Base-by-base conservation (phyloP, 1,140 invertebrate species). In the Caenorhabditis latens region DNA sequence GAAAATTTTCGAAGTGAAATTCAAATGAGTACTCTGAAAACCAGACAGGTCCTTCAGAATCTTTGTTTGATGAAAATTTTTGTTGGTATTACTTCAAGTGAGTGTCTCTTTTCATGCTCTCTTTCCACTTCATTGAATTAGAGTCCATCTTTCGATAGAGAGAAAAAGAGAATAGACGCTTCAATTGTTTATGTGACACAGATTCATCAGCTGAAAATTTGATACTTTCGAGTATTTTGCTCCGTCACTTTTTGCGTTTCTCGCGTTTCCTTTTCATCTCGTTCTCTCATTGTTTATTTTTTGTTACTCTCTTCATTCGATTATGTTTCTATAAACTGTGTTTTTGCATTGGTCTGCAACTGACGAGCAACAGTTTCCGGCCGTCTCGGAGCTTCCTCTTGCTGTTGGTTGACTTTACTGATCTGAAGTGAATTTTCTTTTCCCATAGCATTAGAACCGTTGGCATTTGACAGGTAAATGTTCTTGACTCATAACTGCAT, bases 161-260 rank as follows among this genome's bases (percentile, higher is more conserved):
- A 40, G n/a, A 53, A 53, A 53, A 16, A 53, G n/a, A 32, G 43
- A 46, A 43, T 21, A 40, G 43, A n/a, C 43, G 4, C n/a, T 46
- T 21, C 63, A 65, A 79, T 79, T 79, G 71, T 50, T 50, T 50
- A 79, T 50, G 42, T 67, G 40, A 8, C 71, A 79, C 43, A 79
- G 71, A 79, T 50, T 79, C 46, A 21, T n/a, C 46, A 21, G 11
- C 71, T 50, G 46, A 79, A 71, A 71, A 71, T 71, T 71, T 46
- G 65, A 71, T 71, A 71, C 65, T 71, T 71, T 50, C 43, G 43
- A 79, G 46, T 79, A 79, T 79, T 79, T 79, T 79, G 71, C 71
- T 71, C 4, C 65, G 14, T n/a, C 65, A 71, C 65, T 79, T 79
- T 79, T 50, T 79, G 71, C n/a, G 43, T 46, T 50, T 48, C n/a